A percentile compares a stretch with the other conserved stretches of the same genome.
These are phyloP conservation scores for Myripristis murdjan DNA, from an alignment of 2,797 vertebrate species.

Conservation along the genomic window DNA sequence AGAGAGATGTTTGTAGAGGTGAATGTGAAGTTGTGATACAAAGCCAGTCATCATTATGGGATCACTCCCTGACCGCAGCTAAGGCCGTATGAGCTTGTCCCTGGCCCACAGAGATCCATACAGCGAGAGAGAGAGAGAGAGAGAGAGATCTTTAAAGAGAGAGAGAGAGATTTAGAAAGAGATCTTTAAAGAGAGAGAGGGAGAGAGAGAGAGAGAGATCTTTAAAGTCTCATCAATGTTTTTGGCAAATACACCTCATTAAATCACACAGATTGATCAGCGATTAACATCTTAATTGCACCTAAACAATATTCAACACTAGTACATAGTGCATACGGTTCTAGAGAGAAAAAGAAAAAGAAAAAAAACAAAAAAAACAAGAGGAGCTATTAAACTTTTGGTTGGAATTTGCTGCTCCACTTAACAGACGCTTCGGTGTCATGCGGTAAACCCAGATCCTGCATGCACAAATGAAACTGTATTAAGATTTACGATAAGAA, in stretches of 20 bases:
- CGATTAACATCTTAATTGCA: constrained; percentile 70
- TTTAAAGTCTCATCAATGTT: not conserved
- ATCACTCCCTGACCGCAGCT: constrained; percentile 68
- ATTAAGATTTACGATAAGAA: constrained; percentile 85
- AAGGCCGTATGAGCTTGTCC: constrained; percentile 38
- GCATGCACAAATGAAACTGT: constrained; percentile 72
- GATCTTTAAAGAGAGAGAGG: constrained; percentile 19
- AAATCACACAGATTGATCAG: constrained; percentile 51
- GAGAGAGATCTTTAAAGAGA: no score
- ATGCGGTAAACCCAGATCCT: constrained; percentile 61
- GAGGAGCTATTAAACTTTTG: constrained; percentile 49
- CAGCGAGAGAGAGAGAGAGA: constrained; percentile 16
- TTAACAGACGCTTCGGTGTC: constrained; percentile 68
- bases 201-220: not conserved
- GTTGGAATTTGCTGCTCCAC: constrained; percentile 69
- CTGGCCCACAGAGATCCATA: constrained; percentile 44
- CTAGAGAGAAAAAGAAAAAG: constrained; percentile 15
- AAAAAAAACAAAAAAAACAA: constrained; percentile 57
- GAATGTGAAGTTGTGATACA: constrained; percentile 49
- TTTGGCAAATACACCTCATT: constrained; percentile 22
- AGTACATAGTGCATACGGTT: constrained; percentile 10
- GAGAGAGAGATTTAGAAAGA: no score
- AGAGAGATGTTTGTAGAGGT: not conserved
- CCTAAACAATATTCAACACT: constrained; percentile 35
- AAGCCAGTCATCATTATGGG: constrained; percentile 61